Evolutionary conservation across 2,888 invertebrate species (phyloP).

Genomic region (Aricia artaxerxes): DNA sequence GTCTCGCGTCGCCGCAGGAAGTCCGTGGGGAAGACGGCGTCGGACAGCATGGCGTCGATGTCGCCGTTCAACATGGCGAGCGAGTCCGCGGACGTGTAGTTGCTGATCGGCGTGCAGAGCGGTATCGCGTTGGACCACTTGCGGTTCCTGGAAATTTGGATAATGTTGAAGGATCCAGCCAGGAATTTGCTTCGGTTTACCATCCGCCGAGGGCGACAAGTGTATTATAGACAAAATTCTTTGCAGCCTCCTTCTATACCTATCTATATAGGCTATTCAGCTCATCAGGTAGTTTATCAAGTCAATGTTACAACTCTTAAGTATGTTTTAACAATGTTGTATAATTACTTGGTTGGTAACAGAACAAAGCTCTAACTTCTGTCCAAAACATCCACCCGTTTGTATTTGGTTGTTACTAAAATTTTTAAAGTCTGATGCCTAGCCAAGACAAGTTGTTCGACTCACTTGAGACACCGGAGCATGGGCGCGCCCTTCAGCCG

Average conservation of each 20-base stretch:
- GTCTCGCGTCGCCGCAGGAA: conserved; percentile 65
- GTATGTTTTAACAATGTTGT: no score
- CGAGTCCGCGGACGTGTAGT: conserved; percentile 65
- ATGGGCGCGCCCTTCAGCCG: conserved; percentile 88
- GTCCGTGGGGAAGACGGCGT: conserved; percentile 57
- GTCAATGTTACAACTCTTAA: no score
- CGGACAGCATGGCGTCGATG: conserved; percentile 73
- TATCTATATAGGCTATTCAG: no score
- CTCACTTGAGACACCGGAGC: conserved; percentile 84
- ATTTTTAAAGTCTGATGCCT: not conserved
- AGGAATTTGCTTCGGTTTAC: not conserved
- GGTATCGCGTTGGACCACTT: conserved; percentile 94
- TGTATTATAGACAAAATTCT: no score
- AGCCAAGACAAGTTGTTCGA: conserved; percentile 33
- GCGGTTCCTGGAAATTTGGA: conserved; percentile 80
- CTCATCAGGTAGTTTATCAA: no score
- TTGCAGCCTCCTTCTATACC: no score
- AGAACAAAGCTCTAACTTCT: no score
- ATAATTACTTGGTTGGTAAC: no score
- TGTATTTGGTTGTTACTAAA: not conserved
- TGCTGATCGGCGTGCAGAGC: conserved; percentile 80
- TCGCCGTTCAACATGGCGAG: conserved; percentile 69
- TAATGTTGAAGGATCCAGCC: not conserved
- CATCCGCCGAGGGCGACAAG: no score
- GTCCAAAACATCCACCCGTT: no score